These are phyloP conservation scores for Cinclus mexicanus DNA, from an alignment of 2,113 vertebrate species.

Conservation along the genomic window DNA sequence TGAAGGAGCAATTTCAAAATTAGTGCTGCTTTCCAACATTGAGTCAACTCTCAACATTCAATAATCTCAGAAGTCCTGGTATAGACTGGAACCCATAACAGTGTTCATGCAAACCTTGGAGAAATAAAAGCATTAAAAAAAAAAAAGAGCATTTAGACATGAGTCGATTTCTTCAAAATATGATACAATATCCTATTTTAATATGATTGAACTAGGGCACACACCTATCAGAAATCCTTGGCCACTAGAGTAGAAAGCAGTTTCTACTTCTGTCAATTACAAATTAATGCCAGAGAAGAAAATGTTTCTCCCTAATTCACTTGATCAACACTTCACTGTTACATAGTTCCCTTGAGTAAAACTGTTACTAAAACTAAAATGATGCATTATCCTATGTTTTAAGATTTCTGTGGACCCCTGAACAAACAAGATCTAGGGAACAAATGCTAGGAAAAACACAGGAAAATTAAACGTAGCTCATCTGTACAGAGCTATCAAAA, in stretches of 20 bases:
- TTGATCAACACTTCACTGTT: not conserved
- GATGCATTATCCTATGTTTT: not conserved
- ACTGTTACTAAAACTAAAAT: not conserved
- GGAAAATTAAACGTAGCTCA: not conserved
- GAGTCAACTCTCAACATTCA: not conserved
- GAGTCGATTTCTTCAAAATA: not conserved
- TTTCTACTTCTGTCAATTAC: not conserved
- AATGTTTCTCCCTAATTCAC: not conserved
- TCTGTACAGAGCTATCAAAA: not conserved
- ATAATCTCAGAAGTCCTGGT: not conserved
- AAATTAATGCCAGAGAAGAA: not conserved
- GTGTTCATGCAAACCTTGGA: not conserved
- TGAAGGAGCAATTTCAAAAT: not conserved
- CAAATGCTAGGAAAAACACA: constrained; percentile 3
- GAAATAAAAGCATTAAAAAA: not conserved
- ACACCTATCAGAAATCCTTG: not conserved
- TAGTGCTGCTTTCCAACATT: not conserved
- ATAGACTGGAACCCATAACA: not conserved
- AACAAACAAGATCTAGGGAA: constrained; percentile 5
- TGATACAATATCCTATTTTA: not conserved
- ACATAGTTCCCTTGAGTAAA: not conserved
- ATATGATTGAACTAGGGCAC: not conserved
- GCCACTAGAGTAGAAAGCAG: not conserved
- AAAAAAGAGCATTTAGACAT: not conserved
- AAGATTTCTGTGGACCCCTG: not conserved